phyloP scores from a whole-genome alignment of 2,888 invertebrate genomes.

The Myopa testacea region DNA sequence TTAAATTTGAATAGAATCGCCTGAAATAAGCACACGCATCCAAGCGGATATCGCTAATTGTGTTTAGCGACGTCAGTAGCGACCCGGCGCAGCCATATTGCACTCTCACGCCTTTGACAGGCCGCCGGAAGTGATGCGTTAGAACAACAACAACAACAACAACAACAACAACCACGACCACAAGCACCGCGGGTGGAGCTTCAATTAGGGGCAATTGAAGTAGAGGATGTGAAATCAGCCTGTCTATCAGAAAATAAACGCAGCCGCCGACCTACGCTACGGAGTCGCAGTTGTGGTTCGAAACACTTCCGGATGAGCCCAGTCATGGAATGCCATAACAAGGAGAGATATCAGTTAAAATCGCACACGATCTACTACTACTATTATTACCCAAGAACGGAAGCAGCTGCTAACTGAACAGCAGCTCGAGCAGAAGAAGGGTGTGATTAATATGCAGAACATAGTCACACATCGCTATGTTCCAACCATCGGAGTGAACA shows the following conservation, averaged over 20 bases:
- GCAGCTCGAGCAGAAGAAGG: background rate
- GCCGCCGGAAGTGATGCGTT: conserved; percentile 45
- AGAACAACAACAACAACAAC: conserved; percentile 20
- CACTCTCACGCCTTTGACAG: conserved; percentile 42
- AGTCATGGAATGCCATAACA: background rate
- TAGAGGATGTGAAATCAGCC: background rate
- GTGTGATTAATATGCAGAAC: background rate
- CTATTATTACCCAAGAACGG: background rate
- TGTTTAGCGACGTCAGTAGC: conserved; percentile 44
- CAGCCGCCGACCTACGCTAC: background rate
- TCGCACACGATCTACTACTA: background rate
- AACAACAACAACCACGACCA: conserved; percentile 30
- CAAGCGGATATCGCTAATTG: conserved; percentile 47
- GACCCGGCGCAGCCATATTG: conserved; percentile 27
- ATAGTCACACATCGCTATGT: background rate
- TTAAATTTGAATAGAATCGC: too few species aligned
- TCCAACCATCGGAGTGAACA: background rate
- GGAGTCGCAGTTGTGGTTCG: background rate
- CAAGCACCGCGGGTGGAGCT: conserved; percentile 48
- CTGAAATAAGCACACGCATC: conserved; percentile 1
- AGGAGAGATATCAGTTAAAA: background rate
- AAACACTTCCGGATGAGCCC: background rate
- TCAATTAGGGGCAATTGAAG: conserved; percentile 49
- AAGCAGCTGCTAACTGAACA: conserved; percentile 14
- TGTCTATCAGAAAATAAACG: background rate